Evolutionary conservation across 2,888 invertebrate genomes (phyloP).

Genomic region (Dasypolia templi): DNA sequence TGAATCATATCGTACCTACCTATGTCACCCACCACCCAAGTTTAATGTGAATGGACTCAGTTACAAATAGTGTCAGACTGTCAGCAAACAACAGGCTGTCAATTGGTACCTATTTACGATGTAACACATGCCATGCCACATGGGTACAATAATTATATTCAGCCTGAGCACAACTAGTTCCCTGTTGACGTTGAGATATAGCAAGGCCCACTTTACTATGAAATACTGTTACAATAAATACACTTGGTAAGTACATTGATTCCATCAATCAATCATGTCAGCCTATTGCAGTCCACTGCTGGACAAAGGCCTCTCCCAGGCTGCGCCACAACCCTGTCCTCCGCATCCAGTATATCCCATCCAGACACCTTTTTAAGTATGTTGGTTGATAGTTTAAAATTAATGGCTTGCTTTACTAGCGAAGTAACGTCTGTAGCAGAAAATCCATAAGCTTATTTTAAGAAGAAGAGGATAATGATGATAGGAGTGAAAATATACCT

Average conservation of each 20-base stretch:
- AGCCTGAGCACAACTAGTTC: constrained; percentile 29
- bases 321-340: no score
- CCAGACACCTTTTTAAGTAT: no score
- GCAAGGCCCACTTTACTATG: neutral
- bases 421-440: no score
- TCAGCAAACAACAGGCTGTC: neutral
- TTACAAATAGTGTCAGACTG: neutral
- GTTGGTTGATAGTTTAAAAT: constrained; percentile 10
- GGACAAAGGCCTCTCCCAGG: no score
- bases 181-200: constrained; percentile 23
- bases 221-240: constrained; percentile 16
- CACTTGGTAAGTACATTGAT: constrained; percentile 1
- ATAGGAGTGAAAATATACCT: neutral
- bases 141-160: neutral
- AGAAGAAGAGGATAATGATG: neutral
- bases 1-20: neutral
- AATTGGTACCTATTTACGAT: neutral
- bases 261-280: no score
- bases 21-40: neutral
- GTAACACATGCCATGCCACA: neutral
- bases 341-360: no score
- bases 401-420: neutral
- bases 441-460: neutral
- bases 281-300: no score
- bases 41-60: neutral